Conservation (phyloP, 2,113 vertebrate genomes). For the Aphyosemion australe region DNA sequence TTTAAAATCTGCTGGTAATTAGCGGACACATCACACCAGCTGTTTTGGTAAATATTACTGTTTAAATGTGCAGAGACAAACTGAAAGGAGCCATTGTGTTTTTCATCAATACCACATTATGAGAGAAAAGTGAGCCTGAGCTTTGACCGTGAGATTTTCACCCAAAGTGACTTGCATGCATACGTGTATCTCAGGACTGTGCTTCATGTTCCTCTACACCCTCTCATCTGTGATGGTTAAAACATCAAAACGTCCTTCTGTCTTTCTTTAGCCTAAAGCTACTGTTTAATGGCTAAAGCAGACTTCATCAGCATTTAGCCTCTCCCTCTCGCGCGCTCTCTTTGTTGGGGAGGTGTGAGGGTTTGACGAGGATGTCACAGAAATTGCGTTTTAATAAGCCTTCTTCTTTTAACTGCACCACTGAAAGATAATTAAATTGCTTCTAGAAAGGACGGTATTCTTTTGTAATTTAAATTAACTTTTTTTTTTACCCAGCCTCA, state of each 20-base stretch:
- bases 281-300: conserved; percentile 81
- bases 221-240: conserved; percentile 80
- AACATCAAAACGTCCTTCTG: conserved; percentile 80
- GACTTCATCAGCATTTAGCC: conserved; percentile 79
- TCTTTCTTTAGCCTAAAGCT: conserved; percentile 82
- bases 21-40: neutral
- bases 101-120: conserved; percentile 15
- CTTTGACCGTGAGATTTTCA: conserved; percentile 42
- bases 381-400: conserved; percentile 85
- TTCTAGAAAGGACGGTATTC: conserved; percentile 80
- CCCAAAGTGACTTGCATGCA: conserved; percentile 57
- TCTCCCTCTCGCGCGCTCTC: conserved; percentile 33
- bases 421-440: conserved; percentile 83
- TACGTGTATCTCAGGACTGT: conserved; percentile 62
- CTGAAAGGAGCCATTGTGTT: neutral
- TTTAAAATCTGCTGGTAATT: neutral
- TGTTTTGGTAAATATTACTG: neutral
- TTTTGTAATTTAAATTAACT: conserved; percentile 87
- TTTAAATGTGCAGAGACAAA: neutral
- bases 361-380: conserved; percentile 84
- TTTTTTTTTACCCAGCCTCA: conserved; percentile 54
- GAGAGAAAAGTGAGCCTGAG: conserved; percentile 18
- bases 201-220: conserved; percentile 62
- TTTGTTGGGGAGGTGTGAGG: conserved; percentile 60
- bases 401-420: conserved; percentile 79